phyloP scores from a whole-genome alignment of 2,888 invertebrate genomes.

The Agriopis leucophaearia region DNA sequence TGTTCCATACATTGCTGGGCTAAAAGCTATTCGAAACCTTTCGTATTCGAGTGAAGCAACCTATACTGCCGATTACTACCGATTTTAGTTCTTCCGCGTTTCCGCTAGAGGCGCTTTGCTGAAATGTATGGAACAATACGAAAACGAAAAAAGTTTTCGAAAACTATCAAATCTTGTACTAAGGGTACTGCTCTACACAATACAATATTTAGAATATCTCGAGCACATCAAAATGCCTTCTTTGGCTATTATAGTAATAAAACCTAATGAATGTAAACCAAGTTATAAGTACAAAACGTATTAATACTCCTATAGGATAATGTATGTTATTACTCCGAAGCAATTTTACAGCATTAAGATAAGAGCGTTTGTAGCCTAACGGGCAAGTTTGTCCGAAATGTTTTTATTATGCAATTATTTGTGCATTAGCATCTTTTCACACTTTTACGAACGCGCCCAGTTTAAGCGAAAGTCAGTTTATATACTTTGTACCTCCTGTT shows the following conservation, averaged over 20 bases:
- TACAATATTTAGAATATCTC: slow-evolving; percentile 1
- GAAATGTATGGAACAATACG: too few species aligned
- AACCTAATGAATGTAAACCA: slow-evolving; percentile 1
- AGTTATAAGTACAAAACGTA: slow-evolving; percentile 2
- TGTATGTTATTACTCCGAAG: slow-evolving; percentile 16
- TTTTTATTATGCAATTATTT: slow-evolving; percentile 59
- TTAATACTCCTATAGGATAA: slow-evolving; percentile 11
- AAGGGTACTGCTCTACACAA: too few species aligned
- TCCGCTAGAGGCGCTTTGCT: too few species aligned
- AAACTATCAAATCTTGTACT: too few species aligned
- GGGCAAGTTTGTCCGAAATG: slow-evolving; percentile 40
- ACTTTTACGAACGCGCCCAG: slow-evolving; percentile 46
- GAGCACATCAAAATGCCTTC: slow-evolving; percentile 8
- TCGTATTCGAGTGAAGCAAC: too few species aligned
- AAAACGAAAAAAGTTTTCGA: too few species aligned
- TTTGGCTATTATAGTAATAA: slow-evolving; percentile 10
- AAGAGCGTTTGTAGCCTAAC: slow-evolving; percentile 47
- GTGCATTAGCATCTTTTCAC: slow-evolving; percentile 57
- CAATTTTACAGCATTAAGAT: slow-evolving; percentile 41
- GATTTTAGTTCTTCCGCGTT: too few species aligned
- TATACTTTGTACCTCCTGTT: slow-evolving; percentile 31
- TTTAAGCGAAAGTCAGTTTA: slow-evolving; percentile 54
- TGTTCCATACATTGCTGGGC: too few species aligned
- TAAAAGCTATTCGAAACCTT: too few species aligned
- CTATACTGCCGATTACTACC: too few species aligned